Evolutionary conservation across 2,113 vertebrate genomes (phyloP).

Genomic region (Oophaga pumilio): DNA sequence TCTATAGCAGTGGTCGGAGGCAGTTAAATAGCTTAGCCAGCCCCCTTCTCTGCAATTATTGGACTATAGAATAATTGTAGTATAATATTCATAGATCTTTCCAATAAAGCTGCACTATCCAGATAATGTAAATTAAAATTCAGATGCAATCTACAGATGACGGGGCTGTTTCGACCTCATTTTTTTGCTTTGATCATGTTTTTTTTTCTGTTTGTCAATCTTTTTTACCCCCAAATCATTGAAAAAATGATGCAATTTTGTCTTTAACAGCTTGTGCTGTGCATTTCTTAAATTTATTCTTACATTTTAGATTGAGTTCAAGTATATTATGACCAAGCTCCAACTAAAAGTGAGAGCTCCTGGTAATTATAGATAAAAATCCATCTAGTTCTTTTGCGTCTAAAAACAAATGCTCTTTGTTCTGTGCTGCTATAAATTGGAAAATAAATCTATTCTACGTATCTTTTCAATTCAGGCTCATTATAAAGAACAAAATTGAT

Average conservation of each 20-base stretch:
- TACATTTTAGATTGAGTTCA: background rate
- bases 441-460: constrained; percentile 17
- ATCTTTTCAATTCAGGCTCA: constrained; percentile 32
- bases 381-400: background rate
- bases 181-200: no score
- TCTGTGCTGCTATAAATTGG: constrained; percentile 1
- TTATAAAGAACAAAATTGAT: constrained; percentile 46
- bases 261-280: background rate
- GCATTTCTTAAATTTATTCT: background rate
- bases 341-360: background rate
- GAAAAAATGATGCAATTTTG: background rate
- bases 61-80: no score
- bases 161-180: background rate
- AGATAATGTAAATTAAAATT: no score
- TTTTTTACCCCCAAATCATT: background rate
- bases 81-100: no score
- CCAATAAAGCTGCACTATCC: no score
- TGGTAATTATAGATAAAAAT: background rate
- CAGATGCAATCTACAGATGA: no score
- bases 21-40: no score
- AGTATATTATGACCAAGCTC: background rate
- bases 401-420: constrained; percentile 24
- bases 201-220: no score
- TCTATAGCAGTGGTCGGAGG: no score
- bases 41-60: no score